These are phyloP conservation scores for Eupelmus urozonus DNA, from an alignment of 2,888 invertebrate genomes.

Conservation along the genomic window DNA sequence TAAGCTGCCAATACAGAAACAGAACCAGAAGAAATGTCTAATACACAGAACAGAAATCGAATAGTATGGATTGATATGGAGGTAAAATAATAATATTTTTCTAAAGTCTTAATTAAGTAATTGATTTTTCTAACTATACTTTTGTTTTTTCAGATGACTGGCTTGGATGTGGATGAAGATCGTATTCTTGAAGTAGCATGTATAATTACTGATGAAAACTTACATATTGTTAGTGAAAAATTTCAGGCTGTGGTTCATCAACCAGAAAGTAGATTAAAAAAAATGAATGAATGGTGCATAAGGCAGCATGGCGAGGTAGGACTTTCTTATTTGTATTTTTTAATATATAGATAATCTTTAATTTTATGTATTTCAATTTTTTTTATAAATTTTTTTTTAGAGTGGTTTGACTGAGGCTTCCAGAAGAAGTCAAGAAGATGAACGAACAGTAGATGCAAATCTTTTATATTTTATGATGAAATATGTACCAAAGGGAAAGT, in stretches of 20 bases:
- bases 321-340: background rate
- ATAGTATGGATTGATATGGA: slow-evolving; percentile 89
- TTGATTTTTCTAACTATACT: background rate
- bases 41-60: slow-evolving; percentile 54
- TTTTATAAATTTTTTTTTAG: slow-evolving; percentile 77
- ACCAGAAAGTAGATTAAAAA: slow-evolving; percentile 83
- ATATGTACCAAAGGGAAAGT: slow-evolving; percentile 79
- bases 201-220: slow-evolving; percentile 88
- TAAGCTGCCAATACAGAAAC: slow-evolving; percentile 17
- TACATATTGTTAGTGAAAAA: slow-evolving; percentile 87
- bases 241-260: slow-evolving; percentile 89
- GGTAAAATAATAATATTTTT: slow-evolving; percentile 69
- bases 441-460: slow-evolving; percentile 84
- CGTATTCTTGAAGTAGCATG: slow-evolving; percentile 94
- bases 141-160: slow-evolving; percentile 86
- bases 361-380: background rate
- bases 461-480: slow-evolving; percentile 86
- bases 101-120: slow-evolving; percentile 9
- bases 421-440: slow-evolving; percentile 82
- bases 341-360: background rate
- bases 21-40: slow-evolving; percentile 49
- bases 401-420: slow-evolving; percentile 89
- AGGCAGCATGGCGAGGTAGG: slow-evolving; percentile 87
- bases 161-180: slow-evolving; percentile 86
- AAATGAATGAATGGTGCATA: slow-evolving; percentile 92